Conservation (phyloP, 2,113 vertebrate species). For the Pelecanus crispus region DNA sequence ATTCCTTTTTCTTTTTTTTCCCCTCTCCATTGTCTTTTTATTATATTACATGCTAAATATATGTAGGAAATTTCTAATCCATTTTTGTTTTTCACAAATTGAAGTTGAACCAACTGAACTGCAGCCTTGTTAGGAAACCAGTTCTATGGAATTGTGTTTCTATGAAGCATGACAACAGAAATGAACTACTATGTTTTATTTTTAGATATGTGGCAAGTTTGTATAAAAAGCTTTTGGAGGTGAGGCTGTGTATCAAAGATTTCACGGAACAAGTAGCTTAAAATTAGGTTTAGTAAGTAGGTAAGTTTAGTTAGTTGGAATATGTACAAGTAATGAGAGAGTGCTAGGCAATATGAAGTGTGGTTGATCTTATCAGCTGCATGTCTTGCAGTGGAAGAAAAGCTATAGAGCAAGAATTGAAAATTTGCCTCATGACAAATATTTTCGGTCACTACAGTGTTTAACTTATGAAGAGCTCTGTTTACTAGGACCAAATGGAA, state of each 20-base stretch:
- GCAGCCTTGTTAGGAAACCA: background rate
- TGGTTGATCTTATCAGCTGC: background rate
- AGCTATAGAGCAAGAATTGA: background rate
- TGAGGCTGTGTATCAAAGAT: background rate
- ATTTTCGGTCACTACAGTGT: background rate
- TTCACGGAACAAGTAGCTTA: background rate
- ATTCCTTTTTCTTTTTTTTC: background rate
- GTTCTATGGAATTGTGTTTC: background rate
- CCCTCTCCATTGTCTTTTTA: background rate
- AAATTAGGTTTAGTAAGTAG: background rate
- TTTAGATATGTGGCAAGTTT: background rate
- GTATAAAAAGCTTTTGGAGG: background rate
- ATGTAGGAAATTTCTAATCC: background rate
- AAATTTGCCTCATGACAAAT: background rate
- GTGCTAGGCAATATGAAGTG: background rate
- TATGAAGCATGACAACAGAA: background rate
- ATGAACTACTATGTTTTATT: background rate
- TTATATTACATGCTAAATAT: background rate
- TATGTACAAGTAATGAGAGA: background rate
- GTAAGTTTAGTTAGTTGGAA: background rate
- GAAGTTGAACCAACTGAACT: background rate
- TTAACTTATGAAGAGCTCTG: background rate
- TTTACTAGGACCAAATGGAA: background rate
- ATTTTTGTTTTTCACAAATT: background rate
- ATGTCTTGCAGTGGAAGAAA: background rate